Evolutionary conservation across 92 coral and sea anemone genomes (phyloP), one percentile per base, ranked within the genome.

Genomic region (Porites evermanni): DNA sequence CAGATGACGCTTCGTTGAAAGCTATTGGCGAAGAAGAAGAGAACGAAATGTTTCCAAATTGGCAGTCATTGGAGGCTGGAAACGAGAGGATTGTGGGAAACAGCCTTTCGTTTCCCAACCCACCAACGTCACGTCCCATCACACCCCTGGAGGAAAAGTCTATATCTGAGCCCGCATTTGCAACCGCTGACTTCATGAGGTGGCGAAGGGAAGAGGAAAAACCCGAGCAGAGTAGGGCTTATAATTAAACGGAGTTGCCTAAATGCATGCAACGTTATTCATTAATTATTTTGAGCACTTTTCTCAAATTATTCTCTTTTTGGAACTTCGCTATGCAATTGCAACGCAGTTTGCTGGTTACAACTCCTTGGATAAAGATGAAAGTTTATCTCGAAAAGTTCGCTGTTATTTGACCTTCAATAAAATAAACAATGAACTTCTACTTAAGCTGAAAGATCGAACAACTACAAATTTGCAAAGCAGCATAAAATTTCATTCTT

Each of bases 1-100:
- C 29, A 53, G 47, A 81, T 76, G 70, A 70, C 32, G n/a, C 60
- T n/a, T 65, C 64, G 18, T 18, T 19, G 63, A 65, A 79, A 61
- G 61, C 56, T 7, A 44, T 50, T 11, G 10, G 50, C 14, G 90
- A 85, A 20, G 65, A 53, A 18, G 89, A 83, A 29, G 74, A 53
- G 80, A 80, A 84, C 3, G 9, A 71, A 53, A 5, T 2, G 65
- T 4, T 56, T 19, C 29, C 38, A 12, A 47, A 58, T 32, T 38
- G 8, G 53, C 64, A 2, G 1, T 12, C 18, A 24, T 10, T 67
- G 23, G 76, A 47, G 29, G 53, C 47, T 9, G 78, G 23, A 29
- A 70, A 61, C 44, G 59, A 3, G 19, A 69, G 24, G 19, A 21
- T 51, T 60, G 24, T 8, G 52, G 14, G 1, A 11, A 16, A 38